Base-by-base conservation (phyloP, 2,797 vertebrate species). In the Cyclura pinguis region DNA sequence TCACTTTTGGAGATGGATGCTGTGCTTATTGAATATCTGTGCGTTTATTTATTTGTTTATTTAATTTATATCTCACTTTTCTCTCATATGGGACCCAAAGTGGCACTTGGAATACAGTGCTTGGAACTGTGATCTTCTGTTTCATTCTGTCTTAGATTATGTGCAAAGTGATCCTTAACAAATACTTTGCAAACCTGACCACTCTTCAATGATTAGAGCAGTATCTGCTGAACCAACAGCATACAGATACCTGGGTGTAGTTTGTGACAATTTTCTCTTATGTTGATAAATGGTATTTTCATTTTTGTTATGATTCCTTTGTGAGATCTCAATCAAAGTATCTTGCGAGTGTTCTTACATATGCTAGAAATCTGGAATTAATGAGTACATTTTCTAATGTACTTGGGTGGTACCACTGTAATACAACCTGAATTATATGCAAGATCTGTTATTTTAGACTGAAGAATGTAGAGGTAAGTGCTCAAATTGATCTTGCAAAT, bases 1-100 rank as follows among this genome's bases (percentile, higher is more conserved):
- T 93, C 18, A n/a, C 92, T 93, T 95, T 91, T 87, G 38, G 47
- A 57, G 12, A 1, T 81, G 3, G 5, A 90, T 78, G 27, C 78
- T 5, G 77, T 84, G 8, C 35, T 86, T 42, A 9, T 38, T 14
- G 55, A 69, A 10, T 52, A 35, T 64, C 69, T 84, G 32, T 38
- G 14, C 72, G n/a, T 29, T 29, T 69, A 1, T 69, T 10, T 32
- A 32, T 69, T 67, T 52, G 52, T 52, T 29, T 27, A 8, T 29
- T 67, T 29, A 67, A 29, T 67, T 67, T 27, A 67, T 67, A 29
- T 10, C 27, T 27, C 27, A 29, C 64, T 67, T 67, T 67, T 29
- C 64, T 67, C 10, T 13, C 64, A 67, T 67, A 27, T 67, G 7
- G 27, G 64, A 67, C 64, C 8, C 64, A 29, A 67, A 67, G 64